A percentile compares a stretch with the other conserved stretches of the same genome.
Conservation (phyloP, 2,888 invertebrate species). For the Camptogramma bilineatum region DNA sequence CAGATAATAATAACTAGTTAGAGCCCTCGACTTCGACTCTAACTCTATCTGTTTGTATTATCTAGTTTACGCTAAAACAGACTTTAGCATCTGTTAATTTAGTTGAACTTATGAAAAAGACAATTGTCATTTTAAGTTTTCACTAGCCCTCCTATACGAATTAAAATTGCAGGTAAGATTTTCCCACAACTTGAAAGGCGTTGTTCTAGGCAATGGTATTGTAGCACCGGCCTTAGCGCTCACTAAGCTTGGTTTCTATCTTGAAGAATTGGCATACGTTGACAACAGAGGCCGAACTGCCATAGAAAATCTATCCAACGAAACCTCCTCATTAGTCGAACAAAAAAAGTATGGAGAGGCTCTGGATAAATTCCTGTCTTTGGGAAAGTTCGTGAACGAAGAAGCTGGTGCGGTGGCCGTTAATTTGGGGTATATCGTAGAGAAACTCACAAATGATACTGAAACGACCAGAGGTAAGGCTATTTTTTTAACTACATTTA, state of each 20-base stretch:
- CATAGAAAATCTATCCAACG: conserved; percentile 83
- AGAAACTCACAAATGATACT: conserved; percentile 58
- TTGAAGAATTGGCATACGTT: conserved; percentile 86
- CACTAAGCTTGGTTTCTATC: conserved; percentile 73
- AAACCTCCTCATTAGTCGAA: conserved; percentile 80
- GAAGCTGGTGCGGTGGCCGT: conserved; percentile 88
- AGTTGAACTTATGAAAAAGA: too few species aligned
- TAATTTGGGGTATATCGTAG: conserved; percentile 83
- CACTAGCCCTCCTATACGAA: background rate
- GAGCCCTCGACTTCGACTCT: too few species aligned
- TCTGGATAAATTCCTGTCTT: conserved; percentile 85
- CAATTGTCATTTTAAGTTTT: too few species aligned
- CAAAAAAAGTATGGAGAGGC: conserved; percentile 83
- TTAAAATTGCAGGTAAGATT: conserved; percentile 79
- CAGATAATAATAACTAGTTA: too few species aligned
- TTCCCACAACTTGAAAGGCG: conserved; percentile 88
- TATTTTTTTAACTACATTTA: too few species aligned
- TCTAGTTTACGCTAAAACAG: too few species aligned
- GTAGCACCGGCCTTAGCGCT: conserved; percentile 87
- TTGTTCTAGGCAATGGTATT: conserved; percentile 93
- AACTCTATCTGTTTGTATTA: too few species aligned
- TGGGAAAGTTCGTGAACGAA: conserved; percentile 86
- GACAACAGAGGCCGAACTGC: conserved; percentile 86
- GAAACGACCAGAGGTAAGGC: conserved; percentile 31
- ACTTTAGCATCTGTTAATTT: too few species aligned